Percentiles rank a stretch among this genome's conserved stretches.
phyloP scores from a whole-genome alignment of 2,113 vertebrate genomes.

The Pseudorectes ferrugineus region DNA sequence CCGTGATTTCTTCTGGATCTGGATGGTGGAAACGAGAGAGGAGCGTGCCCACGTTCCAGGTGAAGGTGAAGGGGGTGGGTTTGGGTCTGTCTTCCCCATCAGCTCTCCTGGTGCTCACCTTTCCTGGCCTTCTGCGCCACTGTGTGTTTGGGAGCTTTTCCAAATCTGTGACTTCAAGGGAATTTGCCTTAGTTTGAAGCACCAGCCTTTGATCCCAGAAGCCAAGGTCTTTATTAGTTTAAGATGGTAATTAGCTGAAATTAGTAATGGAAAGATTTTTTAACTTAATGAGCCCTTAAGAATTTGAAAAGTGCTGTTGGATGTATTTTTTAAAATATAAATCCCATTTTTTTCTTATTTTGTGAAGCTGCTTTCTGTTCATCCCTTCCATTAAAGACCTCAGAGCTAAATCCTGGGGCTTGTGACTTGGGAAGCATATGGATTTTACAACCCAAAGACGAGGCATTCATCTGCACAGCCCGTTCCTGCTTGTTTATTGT shows the following conservation, averaged over 20 bases:
- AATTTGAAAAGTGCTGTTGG: not conserved
- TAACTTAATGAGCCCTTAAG: not conserved
- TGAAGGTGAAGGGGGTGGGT: not conserved
- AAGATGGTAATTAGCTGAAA: slow-evolving; percentile 38
- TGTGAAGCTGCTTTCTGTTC: not conserved
- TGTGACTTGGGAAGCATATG: not conserved
- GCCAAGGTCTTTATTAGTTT: slow-evolving; percentile 12
- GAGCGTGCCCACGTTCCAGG: not conserved
- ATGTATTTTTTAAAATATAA: not conserved
- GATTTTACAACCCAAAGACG: not conserved
- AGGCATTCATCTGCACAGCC: not conserved
- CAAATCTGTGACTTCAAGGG: not conserved
- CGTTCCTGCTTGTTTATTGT: not conserved
- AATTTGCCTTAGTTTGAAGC: not conserved
- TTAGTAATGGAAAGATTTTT: slow-evolving; percentile 50
- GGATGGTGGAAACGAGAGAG: not conserved
- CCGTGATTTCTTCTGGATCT: not conserved
- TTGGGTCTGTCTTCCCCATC: not conserved
- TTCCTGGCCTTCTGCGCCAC: not conserved
- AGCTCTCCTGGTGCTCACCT: not conserved
- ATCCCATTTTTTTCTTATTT: not conserved
- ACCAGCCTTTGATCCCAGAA: slow-evolving; percentile 16
- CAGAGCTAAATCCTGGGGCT: not conserved
- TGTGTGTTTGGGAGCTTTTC: not conserved
- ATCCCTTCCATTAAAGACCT: not conserved